Base-by-base conservation (phyloP, 2,888 invertebrate species). In the Heliconius ethilla region DNA sequence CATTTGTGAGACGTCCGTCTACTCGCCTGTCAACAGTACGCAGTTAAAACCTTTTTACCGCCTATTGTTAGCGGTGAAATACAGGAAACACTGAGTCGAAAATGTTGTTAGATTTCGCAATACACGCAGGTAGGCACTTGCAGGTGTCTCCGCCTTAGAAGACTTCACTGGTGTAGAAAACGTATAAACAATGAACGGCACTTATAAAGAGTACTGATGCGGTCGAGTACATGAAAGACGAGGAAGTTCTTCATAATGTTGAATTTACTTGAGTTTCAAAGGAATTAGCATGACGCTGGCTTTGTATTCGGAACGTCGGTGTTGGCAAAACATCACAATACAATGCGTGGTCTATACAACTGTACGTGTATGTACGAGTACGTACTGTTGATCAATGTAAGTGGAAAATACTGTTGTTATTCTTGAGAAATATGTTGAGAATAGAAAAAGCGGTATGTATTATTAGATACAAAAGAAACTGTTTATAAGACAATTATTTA, bases 71-170 rank as follows among this genome's bases (percentile, higher is more conserved):
- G n/a, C 92, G 85, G 90, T 92, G 93, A 93, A 93, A 92, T 89
- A 90, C 92, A 93, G 94, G 94, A 94, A 94, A 94, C 92, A 90
- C 91, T 91, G 90, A 92, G 90, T 92, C 89, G 91, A 91, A 92
- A 93, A 91, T 90, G 79, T 89, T 85, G 86, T 90, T 87, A 88
- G 89, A 90, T 90, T 93, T 92, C 90, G 90, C 90, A 84, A 89
- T 89, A 89, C 80, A 63, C 79, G 79, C 93, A 93, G 94, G 93
- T 93, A 93, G 91, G 91, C 90, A 90, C 75, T 90, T 89, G 92
- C 93, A 93, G 92, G 93, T 93, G 92, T 91, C 86, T 88, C 86
- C 84, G 82, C 83, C 81, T 76, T 80, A 82, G 81, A 82, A 83
- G 82, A 81, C 83, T 82, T 80, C 82, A 81, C 80, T 82, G 82